These are phyloP conservation scores for Ginglymostoma cirratum DNA, from an alignment of 2,113 vertebrate genomes.

Conservation along the genomic window DNA sequence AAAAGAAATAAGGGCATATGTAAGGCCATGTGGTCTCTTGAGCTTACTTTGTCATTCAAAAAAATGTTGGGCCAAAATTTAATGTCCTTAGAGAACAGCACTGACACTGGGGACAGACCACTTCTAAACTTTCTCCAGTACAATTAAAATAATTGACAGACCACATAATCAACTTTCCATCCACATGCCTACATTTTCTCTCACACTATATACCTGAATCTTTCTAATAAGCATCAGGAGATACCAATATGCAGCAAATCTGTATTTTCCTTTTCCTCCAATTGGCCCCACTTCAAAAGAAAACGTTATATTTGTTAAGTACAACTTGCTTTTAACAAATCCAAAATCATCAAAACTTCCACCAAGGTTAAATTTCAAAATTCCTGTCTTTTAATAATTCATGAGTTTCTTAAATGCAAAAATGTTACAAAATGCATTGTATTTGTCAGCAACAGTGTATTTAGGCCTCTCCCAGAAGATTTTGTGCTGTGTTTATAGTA, in stretches of 20 bases:
- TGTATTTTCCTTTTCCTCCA: not conserved
- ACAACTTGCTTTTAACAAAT: not conserved
- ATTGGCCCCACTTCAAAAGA: not conserved
- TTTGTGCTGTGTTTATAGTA: not conserved
- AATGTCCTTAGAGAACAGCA: not conserved
- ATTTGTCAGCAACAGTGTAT: not conserved
- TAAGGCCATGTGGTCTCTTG: not conserved
- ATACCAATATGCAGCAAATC: not conserved
- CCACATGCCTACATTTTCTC: not conserved
- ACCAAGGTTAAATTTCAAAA: not conserved
- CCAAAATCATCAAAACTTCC: not conserved
- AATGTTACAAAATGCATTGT: not conserved
- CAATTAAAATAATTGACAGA: not conserved
- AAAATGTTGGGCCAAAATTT: not conserved
- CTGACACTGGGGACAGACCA: not conserved
- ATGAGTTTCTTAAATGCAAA: not conserved
- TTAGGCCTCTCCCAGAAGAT: not conserved
- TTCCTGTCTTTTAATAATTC: not conserved
- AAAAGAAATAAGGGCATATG: not conserved
- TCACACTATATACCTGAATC: not conserved
- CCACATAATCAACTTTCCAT: not conserved
- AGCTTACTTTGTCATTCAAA: not conserved
- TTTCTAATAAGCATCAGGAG: not conserved
- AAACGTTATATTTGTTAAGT: not conserved
- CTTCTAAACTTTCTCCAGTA: not conserved